Percentiles rank a stretch among this genome's conserved stretches.
These are phyloP conservation scores for Carabus problematicus DNA, from an alignment of 2,888 invertebrate genomes.

Conservation along the genomic window DNA sequence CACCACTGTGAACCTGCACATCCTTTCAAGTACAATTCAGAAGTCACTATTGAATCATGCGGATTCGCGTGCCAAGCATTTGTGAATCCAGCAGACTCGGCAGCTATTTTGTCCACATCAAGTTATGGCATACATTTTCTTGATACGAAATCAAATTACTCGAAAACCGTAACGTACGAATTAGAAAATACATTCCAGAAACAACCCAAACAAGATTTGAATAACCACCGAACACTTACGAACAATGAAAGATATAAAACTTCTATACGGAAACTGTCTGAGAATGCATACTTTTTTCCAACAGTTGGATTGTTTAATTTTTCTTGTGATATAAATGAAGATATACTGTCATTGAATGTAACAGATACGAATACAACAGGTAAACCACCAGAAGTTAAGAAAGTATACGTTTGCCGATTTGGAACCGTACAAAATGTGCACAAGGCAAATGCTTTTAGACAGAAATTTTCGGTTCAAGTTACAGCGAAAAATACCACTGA, in stretches of 20 bases:
- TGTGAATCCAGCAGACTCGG: constrained; percentile 59
- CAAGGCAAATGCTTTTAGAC: neutral
- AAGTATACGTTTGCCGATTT: constrained; percentile 19
- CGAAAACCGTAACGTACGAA: constrained; percentile 59
- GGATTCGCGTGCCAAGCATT: constrained; percentile 68
- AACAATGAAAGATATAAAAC: constrained; percentile 67
- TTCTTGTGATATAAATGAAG: constrained; percentile 49
- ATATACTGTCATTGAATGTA: neutral
- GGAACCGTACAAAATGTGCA: neutral
- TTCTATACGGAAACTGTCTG: constrained; percentile 65
- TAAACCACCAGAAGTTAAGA: neutral
- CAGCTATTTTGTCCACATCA: constrained; percentile 61
- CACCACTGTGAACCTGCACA: constrained; percentile 62
- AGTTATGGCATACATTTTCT: constrained; percentile 66
- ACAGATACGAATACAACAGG: neutral
- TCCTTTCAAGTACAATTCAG: constrained; percentile 61
- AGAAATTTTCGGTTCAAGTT: constrained; percentile 6
- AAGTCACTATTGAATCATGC: constrained; percentile 64
- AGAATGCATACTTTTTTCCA: constrained; percentile 68
- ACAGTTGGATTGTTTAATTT: constrained; percentile 62
- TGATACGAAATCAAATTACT: constrained; percentile 54
- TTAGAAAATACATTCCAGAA: constrained; percentile 47
- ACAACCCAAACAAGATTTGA: constrained; percentile 55
- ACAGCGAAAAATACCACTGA: constrained; percentile 8
- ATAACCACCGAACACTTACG: constrained; percentile 63